Percentiles rank a stretch among this genome's conserved stretches.
Evolutionary conservation across 2,888 invertebrate species (phyloP).

Genomic region (Ormyrus nitidulus): DNA sequence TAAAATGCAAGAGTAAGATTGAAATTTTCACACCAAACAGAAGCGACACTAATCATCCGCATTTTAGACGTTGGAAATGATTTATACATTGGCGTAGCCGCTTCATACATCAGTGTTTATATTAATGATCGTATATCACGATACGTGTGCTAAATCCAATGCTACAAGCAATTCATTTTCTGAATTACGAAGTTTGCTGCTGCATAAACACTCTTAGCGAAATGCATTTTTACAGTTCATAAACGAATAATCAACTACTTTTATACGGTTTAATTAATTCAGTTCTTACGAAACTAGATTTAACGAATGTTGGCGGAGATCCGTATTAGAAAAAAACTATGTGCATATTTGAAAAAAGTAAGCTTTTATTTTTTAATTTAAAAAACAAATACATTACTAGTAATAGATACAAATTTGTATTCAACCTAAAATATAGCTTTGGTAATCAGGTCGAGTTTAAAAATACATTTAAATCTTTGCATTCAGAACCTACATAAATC

Average conservation of each 20-base stretch:
- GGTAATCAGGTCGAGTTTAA: too few relatives aligned
- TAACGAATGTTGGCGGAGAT: too few relatives aligned
- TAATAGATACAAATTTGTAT: too few relatives aligned
- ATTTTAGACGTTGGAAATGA: slow-evolving; percentile 36
- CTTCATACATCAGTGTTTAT: slow-evolving; percentile 49
- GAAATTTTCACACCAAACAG: slow-evolving; percentile 41
- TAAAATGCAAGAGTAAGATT: neutral
- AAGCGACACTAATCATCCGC: slow-evolving; percentile 49
- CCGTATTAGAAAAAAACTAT: too few relatives aligned
- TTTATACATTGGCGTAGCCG: slow-evolving; percentile 46
- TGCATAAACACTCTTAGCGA: neutral
- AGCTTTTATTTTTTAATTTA: too few relatives aligned
- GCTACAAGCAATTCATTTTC: slow-evolving; percentile 20
- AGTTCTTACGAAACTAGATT: neutral
- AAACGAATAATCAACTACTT: neutral
- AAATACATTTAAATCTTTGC: too few relatives aligned
- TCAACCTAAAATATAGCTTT: too few relatives aligned
- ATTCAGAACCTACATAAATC: too few relatives aligned
- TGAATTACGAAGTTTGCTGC: neutral
- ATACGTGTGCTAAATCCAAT: slow-evolving; percentile 31
- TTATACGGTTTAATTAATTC: neutral
- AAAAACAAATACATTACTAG: too few relatives aligned
- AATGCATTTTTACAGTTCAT: too few relatives aligned
- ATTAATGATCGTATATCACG: slow-evolving; percentile 53
- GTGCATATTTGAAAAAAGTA: too few relatives aligned